Percentiles rank a stretch among this genome's conserved stretches.
Evolutionary conservation across 1,140 invertebrate species (phyloP).

Genomic region (Papilio dardanus): DNA sequence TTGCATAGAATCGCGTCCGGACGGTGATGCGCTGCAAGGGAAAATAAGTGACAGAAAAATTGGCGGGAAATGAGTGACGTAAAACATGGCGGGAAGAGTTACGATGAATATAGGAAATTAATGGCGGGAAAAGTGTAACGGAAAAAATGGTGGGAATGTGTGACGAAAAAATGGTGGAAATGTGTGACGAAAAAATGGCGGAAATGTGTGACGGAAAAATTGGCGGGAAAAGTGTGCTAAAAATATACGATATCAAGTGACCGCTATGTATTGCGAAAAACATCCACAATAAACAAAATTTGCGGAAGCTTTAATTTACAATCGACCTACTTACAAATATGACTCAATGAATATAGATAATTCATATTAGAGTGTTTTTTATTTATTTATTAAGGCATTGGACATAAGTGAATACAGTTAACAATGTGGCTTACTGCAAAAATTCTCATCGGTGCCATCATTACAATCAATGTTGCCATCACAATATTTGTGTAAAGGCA

Average conservation of each 20-base stretch:
- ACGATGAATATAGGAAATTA: not conserved
- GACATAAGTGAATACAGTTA: slow-evolving; percentile 6
- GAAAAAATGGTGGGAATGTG: not conserved
- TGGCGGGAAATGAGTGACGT: not conserved
- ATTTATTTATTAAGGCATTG: not conserved
- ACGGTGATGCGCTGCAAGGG: slow-evolving; percentile 50
- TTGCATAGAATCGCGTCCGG: slow-evolving; percentile 58
- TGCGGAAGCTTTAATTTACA: too few species aligned
- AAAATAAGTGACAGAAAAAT: slow-evolving; percentile 23
- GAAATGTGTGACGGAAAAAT: not conserved
- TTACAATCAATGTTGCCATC: slow-evolving; percentile 84
- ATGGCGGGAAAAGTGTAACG: not conserved
- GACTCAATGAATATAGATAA: too few species aligned
- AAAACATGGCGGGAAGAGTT: not conserved
- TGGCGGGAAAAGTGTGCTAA: not conserved
- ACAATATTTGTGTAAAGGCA: slow-evolving; percentile 82
- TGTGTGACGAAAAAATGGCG: not conserved
- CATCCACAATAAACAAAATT: too few species aligned
- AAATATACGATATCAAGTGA: too few species aligned
- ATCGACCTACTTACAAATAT: too few species aligned
- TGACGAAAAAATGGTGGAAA: not conserved
- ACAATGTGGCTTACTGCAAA: slow-evolving; percentile 84
- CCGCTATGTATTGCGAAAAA: too few species aligned
- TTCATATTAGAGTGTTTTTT: not conserved
- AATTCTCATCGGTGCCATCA: slow-evolving; percentile 86